Conservation (phyloP, 2,888 invertebrate genomes). For the Mechanitis messenoides region DNA sequence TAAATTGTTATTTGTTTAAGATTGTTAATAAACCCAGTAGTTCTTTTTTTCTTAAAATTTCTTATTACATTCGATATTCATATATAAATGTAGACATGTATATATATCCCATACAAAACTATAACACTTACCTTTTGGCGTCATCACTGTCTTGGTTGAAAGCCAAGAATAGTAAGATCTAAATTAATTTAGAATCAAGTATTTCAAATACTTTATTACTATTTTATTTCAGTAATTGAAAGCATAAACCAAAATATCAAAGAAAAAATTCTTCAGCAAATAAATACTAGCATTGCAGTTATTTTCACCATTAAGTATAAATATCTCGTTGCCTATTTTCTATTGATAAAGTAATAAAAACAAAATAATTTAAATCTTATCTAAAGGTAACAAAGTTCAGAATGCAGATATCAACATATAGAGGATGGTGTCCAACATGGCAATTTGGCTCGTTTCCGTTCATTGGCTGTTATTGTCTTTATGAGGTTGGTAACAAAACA, state of each 20-base stretch:
- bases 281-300: no score
- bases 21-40: no score
- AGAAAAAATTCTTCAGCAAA: neutral
- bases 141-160: neutral
- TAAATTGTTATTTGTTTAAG: no score
- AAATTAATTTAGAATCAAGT: neutral
- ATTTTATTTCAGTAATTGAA: neutral
- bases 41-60: no score
- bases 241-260: neutral
- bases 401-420: neutral
- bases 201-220: neutral
- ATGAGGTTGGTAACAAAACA: slow-evolving; percentile 30
- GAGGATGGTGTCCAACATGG: slow-evolving; percentile 21
- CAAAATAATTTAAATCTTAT: slow-evolving; percentile 6
- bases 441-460: slow-evolving; percentile 29
- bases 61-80: no score
- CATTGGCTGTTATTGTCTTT: slow-evolving; percentile 28
- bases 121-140: neutral
- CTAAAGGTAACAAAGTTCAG: slow-evolving; percentile 4
- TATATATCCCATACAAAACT: neutral
- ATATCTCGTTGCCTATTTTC: no score
- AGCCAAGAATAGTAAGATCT: neutral
- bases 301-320: no score
- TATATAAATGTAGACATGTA: no score
- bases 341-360: neutral